Conservation (phyloP, 1,140 invertebrate species). For the Drosophila ercepeae region DNA sequence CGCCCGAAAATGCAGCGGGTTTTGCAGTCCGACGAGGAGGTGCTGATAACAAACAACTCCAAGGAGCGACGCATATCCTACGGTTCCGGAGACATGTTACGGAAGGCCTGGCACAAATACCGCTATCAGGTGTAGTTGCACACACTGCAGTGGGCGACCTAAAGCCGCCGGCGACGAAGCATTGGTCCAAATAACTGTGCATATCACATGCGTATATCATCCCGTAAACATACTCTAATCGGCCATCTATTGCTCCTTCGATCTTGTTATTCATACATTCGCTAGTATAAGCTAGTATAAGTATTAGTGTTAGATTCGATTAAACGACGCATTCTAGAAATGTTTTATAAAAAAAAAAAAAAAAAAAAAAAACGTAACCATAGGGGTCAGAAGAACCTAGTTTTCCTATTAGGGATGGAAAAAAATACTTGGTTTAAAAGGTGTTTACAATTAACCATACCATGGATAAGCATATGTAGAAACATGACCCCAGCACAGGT, state of each 20-base stretch:
- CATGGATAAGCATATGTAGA: too few species aligned
- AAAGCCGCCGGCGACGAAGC: slow-evolving; percentile 4
- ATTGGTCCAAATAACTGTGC: slow-evolving; percentile 26
- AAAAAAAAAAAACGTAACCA: too few species aligned
- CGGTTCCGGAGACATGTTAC: slow-evolving; percentile 73
- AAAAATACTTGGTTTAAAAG: too few species aligned
- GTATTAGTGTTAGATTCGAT: slow-evolving; percentile 40
- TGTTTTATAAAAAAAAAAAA: too few species aligned
- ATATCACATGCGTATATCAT: slow-evolving; percentile 20
- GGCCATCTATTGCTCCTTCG: slow-evolving; percentile 57
- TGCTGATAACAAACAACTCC: slow-evolving; percentile 55
- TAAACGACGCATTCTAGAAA: slow-evolving; percentile 20
- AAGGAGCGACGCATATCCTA: slow-evolving; percentile 67
- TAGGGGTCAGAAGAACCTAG: too few species aligned
- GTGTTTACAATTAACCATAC: too few species aligned
- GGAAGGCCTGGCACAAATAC: slow-evolving; percentile 79
- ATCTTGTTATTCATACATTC: slow-evolving; percentile 59
- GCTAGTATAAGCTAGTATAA: slow-evolving; percentile 48
- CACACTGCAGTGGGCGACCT: slow-evolving; percentile 20
- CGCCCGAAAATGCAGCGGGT: slow-evolving; percentile 77
- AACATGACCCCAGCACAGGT: too few species aligned
- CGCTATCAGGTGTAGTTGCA: slow-evolving; percentile 78
- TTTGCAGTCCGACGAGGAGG: slow-evolving; percentile 74
- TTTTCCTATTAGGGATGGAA: too few species aligned
- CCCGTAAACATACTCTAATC: slow-evolving; percentile 8